phyloP scores from a whole-genome alignment of 1,140 invertebrate genomes.

The Drosophila ohnishii region DNA sequence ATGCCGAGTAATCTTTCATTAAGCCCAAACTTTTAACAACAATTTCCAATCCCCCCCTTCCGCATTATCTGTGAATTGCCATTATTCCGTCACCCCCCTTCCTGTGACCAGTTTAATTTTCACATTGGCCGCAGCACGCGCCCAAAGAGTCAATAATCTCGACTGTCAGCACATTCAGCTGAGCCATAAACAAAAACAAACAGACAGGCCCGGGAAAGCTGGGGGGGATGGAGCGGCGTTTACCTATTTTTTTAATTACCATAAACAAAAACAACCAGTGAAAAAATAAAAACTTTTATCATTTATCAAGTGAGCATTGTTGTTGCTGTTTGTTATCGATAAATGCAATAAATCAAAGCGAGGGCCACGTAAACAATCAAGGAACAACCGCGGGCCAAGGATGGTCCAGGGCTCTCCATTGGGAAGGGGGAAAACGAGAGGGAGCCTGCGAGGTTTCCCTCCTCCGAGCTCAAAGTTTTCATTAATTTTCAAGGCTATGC shows the following conservation, averaged over 20 bases:
- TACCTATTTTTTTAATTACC: constrained; percentile 73
- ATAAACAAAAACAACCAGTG: constrained; percentile 52
- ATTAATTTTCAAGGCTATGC: constrained; percentile 36
- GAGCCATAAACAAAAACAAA: constrained; percentile 46
- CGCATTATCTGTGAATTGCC: constrained; percentile 1
- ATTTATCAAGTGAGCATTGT: constrained; percentile 66
- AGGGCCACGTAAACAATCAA: constrained; percentile 60
- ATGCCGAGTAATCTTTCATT: constrained; percentile 58
- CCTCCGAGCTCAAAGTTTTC: constrained; percentile 23
- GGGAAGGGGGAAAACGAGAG: not conserved
- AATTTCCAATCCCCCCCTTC: constrained; percentile 36
- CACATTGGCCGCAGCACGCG: constrained; percentile 48
- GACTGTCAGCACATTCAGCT: constrained; percentile 55
- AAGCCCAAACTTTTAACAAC: constrained; percentile 59
- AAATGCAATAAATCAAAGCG: constrained; percentile 73
- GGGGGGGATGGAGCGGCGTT: constrained; percentile 7
- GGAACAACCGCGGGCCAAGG: constrained; percentile 29
- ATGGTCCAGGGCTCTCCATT: constrained; percentile 15
- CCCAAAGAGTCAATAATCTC: constrained; percentile 55
- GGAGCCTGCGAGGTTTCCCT: not conserved
- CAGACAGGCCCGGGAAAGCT: not conserved
- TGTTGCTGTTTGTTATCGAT: constrained; percentile 48
- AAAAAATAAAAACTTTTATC: constrained; percentile 68
- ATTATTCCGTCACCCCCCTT: not conserved
- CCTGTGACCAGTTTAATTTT: constrained; percentile 31